Evolutionary conservation across 2,797 vertebrate genomes (phyloP), one percentile per base, ranked within the genome.

Genomic region (Chromobotia macracanthus): DNA sequence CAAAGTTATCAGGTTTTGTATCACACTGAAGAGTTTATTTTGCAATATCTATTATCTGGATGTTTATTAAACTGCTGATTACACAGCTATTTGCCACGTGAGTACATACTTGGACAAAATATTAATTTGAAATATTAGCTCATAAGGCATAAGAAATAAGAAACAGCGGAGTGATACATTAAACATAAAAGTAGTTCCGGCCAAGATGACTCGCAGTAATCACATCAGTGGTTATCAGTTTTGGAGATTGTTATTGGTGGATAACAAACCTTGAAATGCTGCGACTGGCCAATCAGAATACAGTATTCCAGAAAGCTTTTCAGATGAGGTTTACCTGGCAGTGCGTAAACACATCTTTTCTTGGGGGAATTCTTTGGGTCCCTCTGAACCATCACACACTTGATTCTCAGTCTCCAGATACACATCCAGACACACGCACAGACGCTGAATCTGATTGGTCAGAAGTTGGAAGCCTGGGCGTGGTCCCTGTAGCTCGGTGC

Each of bases 291-390:
- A 31, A 31, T 31, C 31, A 31, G 3, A 31, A 31, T 31, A 3
- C 3, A 31, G 31, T 31, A 31, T 31, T 31, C 31, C 31, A 31
- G 31, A 31, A 5, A 31, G 31, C 31, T 31, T 18, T 60, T 25
- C 23, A 13, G n/a, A 23, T 58, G 23, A 61, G 38, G 7, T 13
- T 74, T 91, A 99, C 98, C 97, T 95, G 85, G 96, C 95, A 10
- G 97, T 94, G 18, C 97, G 95, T 79, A 99, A 88, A 75, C 97
- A 99, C 95, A 99, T 99, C 89, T 99, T 99, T 90, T 99, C 98
- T 79, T 96, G 92, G 3, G 97, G 97, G 86, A 99, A 99, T 23
- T 99, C 98, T 82, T 95, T 94, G 1, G 97, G 97, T 12, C 98
- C 98, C 82, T 99, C 97, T 82, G 98, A 95, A 0, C 96, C 94